These are phyloP conservation scores for Drosophila pseudoobscura DNA, from an alignment of 1,140 invertebrate species.

Conservation along the genomic window DNA sequence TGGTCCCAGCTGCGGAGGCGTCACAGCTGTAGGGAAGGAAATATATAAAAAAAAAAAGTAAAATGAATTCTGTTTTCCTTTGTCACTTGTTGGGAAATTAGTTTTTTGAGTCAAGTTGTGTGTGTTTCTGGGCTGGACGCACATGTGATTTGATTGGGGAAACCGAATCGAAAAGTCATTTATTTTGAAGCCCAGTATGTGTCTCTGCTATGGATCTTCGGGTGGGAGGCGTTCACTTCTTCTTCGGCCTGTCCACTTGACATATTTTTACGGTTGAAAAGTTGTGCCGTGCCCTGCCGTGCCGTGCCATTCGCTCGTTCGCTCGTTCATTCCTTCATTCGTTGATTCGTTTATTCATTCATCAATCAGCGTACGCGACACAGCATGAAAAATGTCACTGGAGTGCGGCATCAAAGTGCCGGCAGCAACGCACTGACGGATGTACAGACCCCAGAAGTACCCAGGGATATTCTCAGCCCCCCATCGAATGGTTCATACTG, in stretches of 20 bases:
- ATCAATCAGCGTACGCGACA: constrained; percentile 73
- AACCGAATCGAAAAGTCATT: constrained; percentile 49
- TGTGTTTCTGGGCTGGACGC: constrained; percentile 15
- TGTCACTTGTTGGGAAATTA: constrained; percentile 55
- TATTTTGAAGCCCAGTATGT: constrained; percentile 21
- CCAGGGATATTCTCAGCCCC: constrained; percentile 6
- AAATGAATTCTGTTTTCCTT: constrained; percentile 22
- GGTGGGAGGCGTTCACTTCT: constrained; percentile 17
- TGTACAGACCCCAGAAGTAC: constrained; percentile 13
- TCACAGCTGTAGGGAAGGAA: constrained; percentile 45
- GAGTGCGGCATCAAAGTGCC: constrained; percentile 29
- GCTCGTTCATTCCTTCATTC: constrained; percentile 61
- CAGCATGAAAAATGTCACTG: constrained; percentile 73
- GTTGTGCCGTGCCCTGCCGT: constrained; percentile 22
- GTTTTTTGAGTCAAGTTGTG: constrained; percentile 49
- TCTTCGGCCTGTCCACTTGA: constrained; percentile 52
- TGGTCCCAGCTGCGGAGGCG: constrained; percentile 22
- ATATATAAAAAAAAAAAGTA: constrained; percentile 17
- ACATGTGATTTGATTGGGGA: constrained; percentile 73
- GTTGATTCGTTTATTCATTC: constrained; percentile 70
- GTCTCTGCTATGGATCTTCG: not conserved
- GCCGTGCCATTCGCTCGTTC: constrained; percentile 17
- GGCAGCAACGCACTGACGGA: not conserved
- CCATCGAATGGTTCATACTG: not conserved
- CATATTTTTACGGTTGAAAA: constrained; percentile 71